Evolutionary conservation across 2,797 vertebrate genomes (phyloP).

Genomic region (Prunella strophiata): DNA sequence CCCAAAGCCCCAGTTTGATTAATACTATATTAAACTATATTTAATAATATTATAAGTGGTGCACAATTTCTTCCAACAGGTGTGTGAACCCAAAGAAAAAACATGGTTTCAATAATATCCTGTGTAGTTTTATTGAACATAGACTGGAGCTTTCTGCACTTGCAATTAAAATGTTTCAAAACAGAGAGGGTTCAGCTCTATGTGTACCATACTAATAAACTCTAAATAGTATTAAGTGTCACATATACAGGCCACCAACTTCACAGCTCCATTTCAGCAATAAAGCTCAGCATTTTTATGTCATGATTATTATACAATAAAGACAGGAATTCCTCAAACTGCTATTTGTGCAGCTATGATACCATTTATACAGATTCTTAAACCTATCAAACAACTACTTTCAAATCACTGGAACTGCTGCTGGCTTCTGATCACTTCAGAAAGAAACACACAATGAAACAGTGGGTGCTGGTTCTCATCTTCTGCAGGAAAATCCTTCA

Average conservation of each 20-base stretch:
- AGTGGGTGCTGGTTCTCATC: neutral
- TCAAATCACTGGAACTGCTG: conserved; percentile 13
- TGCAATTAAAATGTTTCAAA: neutral
- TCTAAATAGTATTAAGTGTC: neutral
- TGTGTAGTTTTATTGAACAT: neutral
- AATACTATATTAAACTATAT: neutral
- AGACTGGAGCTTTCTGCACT: neutral
- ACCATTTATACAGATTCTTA: conserved; percentile 23
- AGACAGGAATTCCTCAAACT: conserved; percentile 12
- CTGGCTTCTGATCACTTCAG: neutral
- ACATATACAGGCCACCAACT: neutral
- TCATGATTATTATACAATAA: conserved; percentile 42
- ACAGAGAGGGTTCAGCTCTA: neutral
- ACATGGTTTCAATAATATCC: neutral
- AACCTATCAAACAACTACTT: conserved; percentile 3
- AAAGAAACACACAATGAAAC: neutral
- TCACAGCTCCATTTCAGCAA: neutral
- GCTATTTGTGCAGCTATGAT: neutral
- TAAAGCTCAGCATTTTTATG: neutral
- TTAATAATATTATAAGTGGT: neutral
- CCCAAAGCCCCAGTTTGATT: neutral
- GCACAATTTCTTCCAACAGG: neutral
- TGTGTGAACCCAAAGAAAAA: neutral
- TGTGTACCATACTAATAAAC: neutral
- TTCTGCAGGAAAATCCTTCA: neutral